Percentiles rank a stretch among this genome's conserved stretches.
Conservation (phyloP, 2,797 vertebrate species). For the Threskiornis aethiopicus region DNA sequence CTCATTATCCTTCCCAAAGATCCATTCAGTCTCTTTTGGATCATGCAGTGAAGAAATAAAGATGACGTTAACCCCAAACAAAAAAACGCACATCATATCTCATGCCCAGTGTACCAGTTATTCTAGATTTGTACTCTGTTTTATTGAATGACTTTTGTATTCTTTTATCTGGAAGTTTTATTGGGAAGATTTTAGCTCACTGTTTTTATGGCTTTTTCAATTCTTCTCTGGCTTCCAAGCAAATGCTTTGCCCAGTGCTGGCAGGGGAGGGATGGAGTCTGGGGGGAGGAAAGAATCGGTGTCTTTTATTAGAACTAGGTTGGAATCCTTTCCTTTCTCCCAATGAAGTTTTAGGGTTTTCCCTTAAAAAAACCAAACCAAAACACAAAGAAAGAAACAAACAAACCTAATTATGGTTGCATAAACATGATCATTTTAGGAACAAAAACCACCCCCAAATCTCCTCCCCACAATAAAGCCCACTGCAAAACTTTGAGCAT, state of each 20-base stretch:
- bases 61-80: neutral
- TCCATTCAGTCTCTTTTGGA: neutral
- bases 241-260: neutral
- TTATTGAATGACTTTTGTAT: neutral
- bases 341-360: neutral
- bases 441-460: neutral
- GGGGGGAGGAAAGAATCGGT: neutral
- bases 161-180: neutral
- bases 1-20: neutral
- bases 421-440: neutral
- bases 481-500: neutral
- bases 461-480: neutral
- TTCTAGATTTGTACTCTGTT: neutral
- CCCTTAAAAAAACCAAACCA: neutral
- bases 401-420: neutral
- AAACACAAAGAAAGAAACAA: neutral
- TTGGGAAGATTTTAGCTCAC: neutral
- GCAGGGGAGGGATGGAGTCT: neutral
- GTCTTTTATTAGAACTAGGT: neutral
- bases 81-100: neutral
- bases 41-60: neutral
- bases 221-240: neutral
- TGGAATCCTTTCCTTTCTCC: neutral
- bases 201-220: neutral
- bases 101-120: accelerated